A percentile compares a stretch with the other conserved stretches of the same genome.
Conservation (phyloP, 2,797 vertebrate genomes). For the Molossus molossus region DNA sequence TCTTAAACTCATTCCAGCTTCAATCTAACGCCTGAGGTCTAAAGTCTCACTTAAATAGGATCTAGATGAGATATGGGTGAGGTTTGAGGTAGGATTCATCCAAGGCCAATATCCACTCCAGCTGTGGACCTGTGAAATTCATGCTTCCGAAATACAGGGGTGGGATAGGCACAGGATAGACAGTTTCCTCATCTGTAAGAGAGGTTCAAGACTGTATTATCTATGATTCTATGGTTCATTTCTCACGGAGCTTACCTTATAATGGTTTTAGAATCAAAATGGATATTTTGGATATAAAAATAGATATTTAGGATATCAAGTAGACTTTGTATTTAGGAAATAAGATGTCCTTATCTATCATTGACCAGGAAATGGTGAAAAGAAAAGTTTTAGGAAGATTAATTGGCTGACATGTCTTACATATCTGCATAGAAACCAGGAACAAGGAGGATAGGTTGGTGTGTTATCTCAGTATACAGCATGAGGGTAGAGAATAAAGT, state of each 20-base stretch:
- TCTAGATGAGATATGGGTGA: not conserved
- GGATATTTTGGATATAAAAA: not conserved
- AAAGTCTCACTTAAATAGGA: not conserved
- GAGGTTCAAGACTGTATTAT: not conserved
- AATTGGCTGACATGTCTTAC: conserved; percentile 7
- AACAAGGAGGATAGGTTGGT: not conserved
- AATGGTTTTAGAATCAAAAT: conserved; percentile 10
- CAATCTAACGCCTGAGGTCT: not conserved
- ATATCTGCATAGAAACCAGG: not conserved
- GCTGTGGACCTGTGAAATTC: not conserved
- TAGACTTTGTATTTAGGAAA: not conserved
- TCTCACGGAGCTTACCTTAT: not conserved
- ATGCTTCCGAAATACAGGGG: not conserved
- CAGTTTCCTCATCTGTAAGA: not conserved
- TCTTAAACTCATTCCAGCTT: not conserved
- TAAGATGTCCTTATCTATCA: not conserved
- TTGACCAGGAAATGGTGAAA: not conserved
- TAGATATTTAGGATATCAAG: not conserved
- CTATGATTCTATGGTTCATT: not conserved
- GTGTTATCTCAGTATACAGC: not conserved
- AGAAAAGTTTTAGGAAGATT: conserved; percentile 34
- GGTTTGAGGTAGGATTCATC: not conserved
- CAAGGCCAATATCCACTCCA: not conserved
- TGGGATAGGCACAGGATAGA: not conserved
- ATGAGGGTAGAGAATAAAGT: not conserved